Conservation (phyloP, 2,888 invertebrate species). For the Agelastica alni region DNA sequence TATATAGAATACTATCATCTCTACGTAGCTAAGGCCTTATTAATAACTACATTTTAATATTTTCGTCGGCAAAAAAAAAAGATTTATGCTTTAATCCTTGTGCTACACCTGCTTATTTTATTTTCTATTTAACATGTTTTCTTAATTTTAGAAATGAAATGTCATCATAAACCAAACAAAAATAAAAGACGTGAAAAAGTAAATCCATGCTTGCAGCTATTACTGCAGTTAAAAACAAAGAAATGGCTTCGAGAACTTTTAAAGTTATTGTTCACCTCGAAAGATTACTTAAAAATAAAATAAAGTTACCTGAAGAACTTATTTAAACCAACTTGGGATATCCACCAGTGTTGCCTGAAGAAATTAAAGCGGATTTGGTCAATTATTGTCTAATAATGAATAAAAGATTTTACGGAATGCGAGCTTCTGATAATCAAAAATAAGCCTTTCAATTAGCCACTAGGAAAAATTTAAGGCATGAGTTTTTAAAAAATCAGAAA, state of each 20-base stretch:
- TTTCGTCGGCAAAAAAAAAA: background rate
- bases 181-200: too few species aligned
- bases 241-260: background rate
- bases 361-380: too few species aligned
- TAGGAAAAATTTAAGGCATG: background rate
- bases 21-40: too few species aligned
- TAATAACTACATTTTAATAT: background rate
- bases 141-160: background rate
- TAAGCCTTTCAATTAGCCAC: background rate
- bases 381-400: too few species aligned
- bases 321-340: background rate
- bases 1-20: too few species aligned
- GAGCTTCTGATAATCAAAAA: too few species aligned
- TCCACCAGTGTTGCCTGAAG: too few species aligned
- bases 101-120: background rate
- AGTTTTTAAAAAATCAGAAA: background rate
- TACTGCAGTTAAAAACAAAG: too few species aligned
- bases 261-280: background rate
- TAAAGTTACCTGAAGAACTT: background rate
- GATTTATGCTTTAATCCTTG: background rate
- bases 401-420: too few species aligned
- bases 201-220: too few species aligned
- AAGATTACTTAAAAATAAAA: background rate
- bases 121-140: background rate
- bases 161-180: background rate